These are phyloP conservation scores for Drosophila cognata DNA, from an alignment of 2,888 invertebrate genomes.

Conservation along the genomic window DNA sequence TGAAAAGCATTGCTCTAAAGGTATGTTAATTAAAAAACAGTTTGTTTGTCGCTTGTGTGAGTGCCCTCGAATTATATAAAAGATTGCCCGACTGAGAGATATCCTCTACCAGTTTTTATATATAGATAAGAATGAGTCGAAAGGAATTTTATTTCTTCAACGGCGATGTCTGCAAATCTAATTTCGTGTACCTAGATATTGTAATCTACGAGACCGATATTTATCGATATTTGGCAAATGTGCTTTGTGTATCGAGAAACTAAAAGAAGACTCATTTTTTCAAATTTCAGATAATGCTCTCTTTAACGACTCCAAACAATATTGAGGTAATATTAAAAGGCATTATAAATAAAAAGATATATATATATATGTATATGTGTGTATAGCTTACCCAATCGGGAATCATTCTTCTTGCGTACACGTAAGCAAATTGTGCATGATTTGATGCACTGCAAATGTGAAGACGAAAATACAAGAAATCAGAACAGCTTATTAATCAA, in stretches of 20 bases:
- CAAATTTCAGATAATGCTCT: neutral
- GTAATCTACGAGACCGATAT: neutral
- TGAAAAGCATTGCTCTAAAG: constrained; percentile 6
- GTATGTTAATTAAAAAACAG: constrained; percentile 7
- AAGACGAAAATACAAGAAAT: neutral
- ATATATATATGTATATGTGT: neutral
- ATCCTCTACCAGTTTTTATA: neutral
- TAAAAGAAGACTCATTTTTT: neutral
- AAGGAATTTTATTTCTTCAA: neutral
- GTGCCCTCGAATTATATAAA: neutral
- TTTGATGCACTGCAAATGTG: constrained; percentile 94
- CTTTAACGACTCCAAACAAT: neutral
- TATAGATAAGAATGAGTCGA: neutral
- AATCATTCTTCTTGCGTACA: constrained; percentile 94
- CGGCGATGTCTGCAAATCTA: neutral
- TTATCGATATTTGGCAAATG: neutral
- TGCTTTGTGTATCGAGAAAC: neutral
- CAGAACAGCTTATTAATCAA: neutral
- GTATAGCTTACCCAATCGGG: constrained; percentile 91
- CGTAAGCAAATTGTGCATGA: constrained; percentile 97
- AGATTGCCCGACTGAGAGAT: neutral
- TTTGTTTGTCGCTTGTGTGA: neutral
- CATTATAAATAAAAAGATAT: neutral
- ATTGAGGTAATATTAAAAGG: neutral
- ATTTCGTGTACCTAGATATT: neutral